phyloP scores from a whole-genome alignment of 2,797 vertebrate genomes.

The Epinephelus malabaricus region DNA sequence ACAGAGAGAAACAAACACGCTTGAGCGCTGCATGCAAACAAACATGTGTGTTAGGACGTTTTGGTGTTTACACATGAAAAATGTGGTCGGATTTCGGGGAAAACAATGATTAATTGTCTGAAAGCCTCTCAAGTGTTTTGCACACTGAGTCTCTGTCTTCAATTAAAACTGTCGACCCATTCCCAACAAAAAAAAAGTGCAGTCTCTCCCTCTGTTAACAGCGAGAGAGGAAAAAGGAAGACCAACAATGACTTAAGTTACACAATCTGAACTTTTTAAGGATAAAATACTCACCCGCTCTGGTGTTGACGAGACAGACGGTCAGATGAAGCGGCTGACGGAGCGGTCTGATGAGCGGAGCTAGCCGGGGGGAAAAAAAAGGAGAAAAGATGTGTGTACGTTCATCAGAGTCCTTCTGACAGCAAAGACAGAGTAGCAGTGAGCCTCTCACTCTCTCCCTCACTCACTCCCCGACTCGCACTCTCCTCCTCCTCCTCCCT shows the following conservation, averaged over 20 bases:
- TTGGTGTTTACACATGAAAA: constrained; percentile 56
- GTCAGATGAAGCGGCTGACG: constrained; percentile 57
- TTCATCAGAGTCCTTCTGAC: constrained; percentile 83
- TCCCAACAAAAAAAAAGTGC: constrained; percentile 51
- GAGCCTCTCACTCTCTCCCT: constrained; percentile 75
- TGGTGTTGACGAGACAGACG: constrained; percentile 47
- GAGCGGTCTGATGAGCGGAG: constrained; percentile 60
- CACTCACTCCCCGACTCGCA: constrained; percentile 49
- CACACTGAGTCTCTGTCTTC: constrained; percentile 73
- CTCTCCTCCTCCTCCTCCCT: constrained; percentile 70
- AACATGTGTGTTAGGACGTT: constrained; percentile 47
- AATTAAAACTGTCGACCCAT: constrained; percentile 70
- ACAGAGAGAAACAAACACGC: constrained; percentile 53
- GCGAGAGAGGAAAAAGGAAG: constrained; percentile 20
- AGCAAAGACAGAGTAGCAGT: constrained; percentile 80
- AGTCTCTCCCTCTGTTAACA: constrained; percentile 29
- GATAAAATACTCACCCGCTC: constrained; percentile 79
- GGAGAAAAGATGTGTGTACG: constrained; percentile 74
- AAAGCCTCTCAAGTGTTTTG: constrained; percentile 53
- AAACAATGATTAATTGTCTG: constrained; percentile 61
- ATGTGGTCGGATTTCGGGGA: constrained; percentile 54
- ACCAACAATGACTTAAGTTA: constrained; percentile 52
- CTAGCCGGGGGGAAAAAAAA: constrained; percentile 56
- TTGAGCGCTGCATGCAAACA: constrained; percentile 57
- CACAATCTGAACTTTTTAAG: constrained; percentile 28